Evolutionary conservation across 2,113 vertebrate genomes (phyloP).

Genomic region (Salvelinus sp.): DNA sequence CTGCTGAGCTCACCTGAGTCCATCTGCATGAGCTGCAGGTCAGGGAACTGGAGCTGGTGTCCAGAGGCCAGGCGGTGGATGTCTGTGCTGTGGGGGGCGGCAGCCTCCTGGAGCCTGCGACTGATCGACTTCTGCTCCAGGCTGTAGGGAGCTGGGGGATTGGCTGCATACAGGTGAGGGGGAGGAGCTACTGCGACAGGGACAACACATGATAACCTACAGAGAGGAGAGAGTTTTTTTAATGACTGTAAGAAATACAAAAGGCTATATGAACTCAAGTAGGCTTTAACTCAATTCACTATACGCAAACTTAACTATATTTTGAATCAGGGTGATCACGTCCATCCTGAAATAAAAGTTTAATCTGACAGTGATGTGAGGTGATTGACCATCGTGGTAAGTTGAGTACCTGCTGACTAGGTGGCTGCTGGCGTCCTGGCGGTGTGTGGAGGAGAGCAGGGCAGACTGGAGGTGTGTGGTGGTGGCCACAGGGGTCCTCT

Average conservation of each 20-base stretch:
- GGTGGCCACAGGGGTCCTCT: conserved; percentile 56
- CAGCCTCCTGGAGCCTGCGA: conserved; percentile 71
- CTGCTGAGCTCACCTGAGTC: conserved; percentile 83
- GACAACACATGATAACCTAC: conserved; percentile 83
- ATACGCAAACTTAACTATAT: background rate
- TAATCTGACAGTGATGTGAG: background rate
- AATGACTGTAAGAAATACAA: background rate
- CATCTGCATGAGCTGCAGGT: conserved; percentile 87
- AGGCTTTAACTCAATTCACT: background rate
- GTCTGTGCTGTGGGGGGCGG: conserved; percentile 71
- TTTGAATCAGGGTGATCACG: background rate
- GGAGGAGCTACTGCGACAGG: conserved; percentile 84
- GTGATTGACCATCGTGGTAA: background rate
- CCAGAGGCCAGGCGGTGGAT: conserved; percentile 73
- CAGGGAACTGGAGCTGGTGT: conserved; percentile 77
- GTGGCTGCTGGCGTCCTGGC: conserved; percentile 61
- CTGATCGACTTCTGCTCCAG: conserved; percentile 76
- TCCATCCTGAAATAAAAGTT: background rate
- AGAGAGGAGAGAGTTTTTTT: conserved; percentile 15
- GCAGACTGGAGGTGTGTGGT: conserved; percentile 67
- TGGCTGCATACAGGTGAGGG: conserved; percentile 79
- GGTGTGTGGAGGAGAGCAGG: conserved; percentile 66
- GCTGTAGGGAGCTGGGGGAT: conserved; percentile 80
- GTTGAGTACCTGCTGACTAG: conserved; percentile 73
- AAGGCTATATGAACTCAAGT: background rate